Evolutionary conservation across 2,797 vertebrate species (phyloP).

Genomic region (Babyrousa celebensis): DNA sequence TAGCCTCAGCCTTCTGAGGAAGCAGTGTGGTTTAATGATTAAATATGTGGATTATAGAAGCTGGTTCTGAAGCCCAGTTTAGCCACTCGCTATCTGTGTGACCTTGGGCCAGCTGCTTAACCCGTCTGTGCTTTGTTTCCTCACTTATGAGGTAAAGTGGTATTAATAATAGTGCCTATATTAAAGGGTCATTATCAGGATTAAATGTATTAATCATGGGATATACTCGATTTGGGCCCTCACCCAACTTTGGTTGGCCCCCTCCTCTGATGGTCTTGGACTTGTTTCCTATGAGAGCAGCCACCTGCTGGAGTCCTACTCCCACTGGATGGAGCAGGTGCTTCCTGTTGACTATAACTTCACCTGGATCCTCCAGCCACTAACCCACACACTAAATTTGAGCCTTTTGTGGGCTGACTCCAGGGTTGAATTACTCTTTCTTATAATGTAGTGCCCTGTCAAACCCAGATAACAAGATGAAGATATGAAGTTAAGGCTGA

Average conservation of each 20-base stretch:
- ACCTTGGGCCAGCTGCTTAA: slow-evolving; percentile 33
- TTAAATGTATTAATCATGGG: background rate
- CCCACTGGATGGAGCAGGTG: background rate
- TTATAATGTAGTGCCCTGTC: background rate
- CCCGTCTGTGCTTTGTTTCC: background rate
- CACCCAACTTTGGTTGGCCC: background rate
- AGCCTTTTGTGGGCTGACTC: background rate
- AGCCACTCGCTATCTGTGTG: background rate
- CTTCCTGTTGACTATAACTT: background rate
- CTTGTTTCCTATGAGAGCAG: background rate
- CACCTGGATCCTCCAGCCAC: background rate
- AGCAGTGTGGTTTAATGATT: background rate
- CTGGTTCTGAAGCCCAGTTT: background rate
- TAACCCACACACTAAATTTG: background rate
- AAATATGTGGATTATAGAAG: background rate
- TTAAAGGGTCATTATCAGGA: background rate
- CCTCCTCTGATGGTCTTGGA: background rate
- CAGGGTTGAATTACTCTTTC: background rate
- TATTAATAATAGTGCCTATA: background rate
- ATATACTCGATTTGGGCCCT: background rate
- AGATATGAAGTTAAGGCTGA: background rate
- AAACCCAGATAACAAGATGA: background rate
- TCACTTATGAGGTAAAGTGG: background rate
- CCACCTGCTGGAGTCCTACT: background rate
- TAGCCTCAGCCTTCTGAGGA: background rate